Percentiles rank a stretch among this genome's conserved stretches.
Conservation (phyloP, 2,797 vertebrate genomes). For the Sternarchorhynchus goeldii region DNA sequence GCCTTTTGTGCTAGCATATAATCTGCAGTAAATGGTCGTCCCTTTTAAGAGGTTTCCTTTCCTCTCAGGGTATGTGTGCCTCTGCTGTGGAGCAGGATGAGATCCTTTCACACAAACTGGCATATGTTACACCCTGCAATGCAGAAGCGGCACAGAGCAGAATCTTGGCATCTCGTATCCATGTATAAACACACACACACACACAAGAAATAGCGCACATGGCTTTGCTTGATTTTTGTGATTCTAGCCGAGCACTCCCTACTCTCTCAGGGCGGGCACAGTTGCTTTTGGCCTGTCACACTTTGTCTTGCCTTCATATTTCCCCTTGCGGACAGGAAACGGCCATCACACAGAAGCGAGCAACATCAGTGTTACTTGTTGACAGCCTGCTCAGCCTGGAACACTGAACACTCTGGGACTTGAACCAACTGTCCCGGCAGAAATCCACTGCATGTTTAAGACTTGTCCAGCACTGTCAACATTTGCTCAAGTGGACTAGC, state of each 20-base stretch:
- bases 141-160: slow-evolving; percentile 34
- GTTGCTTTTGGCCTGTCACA: slow-evolving; percentile 56
- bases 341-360: slow-evolving; percentile 58
- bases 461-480: slow-evolving; percentile 17
- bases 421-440: slow-evolving; percentile 52
- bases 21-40: not conserved
- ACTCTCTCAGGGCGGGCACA: slow-evolving; percentile 41
- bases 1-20: slow-evolving; percentile 32
- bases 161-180: slow-evolving; percentile 25
- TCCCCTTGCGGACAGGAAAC: slow-evolving; percentile 50
- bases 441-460: slow-evolving; percentile 51
- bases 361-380: slow-evolving; percentile 66
- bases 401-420: slow-evolving; percentile 59
- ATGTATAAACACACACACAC: slow-evolving; percentile 17
- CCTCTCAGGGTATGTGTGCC: slow-evolving; percentile 12
- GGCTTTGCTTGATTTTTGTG: slow-evolving; percentile 39
- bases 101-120: slow-evolving; percentile 45
- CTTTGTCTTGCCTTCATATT: slow-evolving; percentile 60
- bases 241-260: slow-evolving; percentile 51
- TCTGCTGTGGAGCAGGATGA: slow-evolving; percentile 33
- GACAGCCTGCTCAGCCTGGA: slow-evolving; percentile 61
- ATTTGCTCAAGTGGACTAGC: not conserved
- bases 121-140: slow-evolving; percentile 45
- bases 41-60: slow-evolving; percentile 15
- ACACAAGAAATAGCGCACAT: slow-evolving; percentile 13